Evolutionary conservation across 2,113 vertebrate genomes (phyloP).

Genomic region (Thomomys bottae): DNA sequence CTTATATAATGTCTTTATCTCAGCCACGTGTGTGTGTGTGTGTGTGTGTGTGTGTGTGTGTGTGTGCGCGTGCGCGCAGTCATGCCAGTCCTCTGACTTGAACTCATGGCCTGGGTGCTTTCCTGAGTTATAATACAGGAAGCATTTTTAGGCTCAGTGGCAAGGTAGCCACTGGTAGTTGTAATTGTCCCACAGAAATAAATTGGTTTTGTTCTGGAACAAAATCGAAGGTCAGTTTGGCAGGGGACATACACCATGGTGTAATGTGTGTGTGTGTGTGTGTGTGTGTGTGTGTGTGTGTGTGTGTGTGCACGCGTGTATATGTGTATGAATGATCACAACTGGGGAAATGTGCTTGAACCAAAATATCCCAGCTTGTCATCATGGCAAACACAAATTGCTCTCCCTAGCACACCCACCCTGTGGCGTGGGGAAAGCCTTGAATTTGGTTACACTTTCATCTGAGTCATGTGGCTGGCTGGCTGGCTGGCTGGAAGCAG

Average conservation of each 20-base stretch:
- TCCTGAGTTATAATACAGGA: too few relatives aligned
- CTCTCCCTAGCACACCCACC: neutral
- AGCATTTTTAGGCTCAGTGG: neutral
- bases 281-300: too few relatives aligned
- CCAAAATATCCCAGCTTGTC: neutral
- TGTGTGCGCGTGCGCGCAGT: too few relatives aligned
- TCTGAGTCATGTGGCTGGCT: conserved; percentile 27
- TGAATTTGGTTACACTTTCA: conserved; percentile 25
- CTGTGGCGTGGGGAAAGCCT: neutral
- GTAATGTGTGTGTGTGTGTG: too few relatives aligned
- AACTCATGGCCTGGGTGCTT: too few relatives aligned
- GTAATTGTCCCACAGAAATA: neutral
- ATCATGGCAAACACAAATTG: neutral
- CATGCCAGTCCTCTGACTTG: too few relatives aligned
- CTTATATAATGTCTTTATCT: too few relatives aligned
- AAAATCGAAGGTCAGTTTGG: neutral
- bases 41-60: too few relatives aligned
- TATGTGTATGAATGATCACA: neutral
- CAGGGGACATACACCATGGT: neutral
- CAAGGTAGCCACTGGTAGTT: neutral
- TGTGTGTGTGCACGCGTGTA: too few relatives aligned
- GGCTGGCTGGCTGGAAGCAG: neutral
- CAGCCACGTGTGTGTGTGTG: too few relatives aligned
- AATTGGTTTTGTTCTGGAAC: neutral
- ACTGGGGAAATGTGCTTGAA: neutral